Evolutionary conservation across 1,140 invertebrate species (phyloP), one percentile per base, ranked within the genome.

Genomic region (Bicyclus anynana): DNA sequence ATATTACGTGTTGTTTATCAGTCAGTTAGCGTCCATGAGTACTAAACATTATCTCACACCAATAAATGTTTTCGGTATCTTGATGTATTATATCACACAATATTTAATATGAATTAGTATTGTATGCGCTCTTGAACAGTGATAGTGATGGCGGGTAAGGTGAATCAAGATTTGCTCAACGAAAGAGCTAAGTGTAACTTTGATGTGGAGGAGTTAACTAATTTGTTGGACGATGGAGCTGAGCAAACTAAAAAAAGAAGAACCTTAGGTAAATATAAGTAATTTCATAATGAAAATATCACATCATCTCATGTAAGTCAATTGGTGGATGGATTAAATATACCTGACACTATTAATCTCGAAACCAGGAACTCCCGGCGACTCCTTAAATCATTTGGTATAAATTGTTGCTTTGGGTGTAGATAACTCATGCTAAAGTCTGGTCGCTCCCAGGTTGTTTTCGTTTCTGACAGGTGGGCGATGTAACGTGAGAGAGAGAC

Each of bases 171-270:
- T 87, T 84, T 97, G 37, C 77, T 87, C 40, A 91, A 89, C 55
- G 96, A 97, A 84, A 90, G 96, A 56, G 84, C 91, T 14, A 93
- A 92, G 60, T 95, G 94, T 69, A 93, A 91, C 17, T 97, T 97
- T 82, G 85, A 94, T 77, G 83, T 92, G 0, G 71, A 87, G 54
- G 95, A 97, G 79, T 87, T 98, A 57, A 95, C 95, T 0, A 79
- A 94, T 74, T 91, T 95, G 46, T 85, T 97, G 33, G 94, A 96
- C 81, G 95, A 95, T 13, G 91, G 92, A 42, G 62, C 16, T 13
- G 18, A 63, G 17, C 46, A 62, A 16, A 79, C 76, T 0, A 47
- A 64, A 33, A 61, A 54, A 16, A 69, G 77, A 54, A 63, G 72
- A 57, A 51, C 67, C 2, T 54, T 74, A 37, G 77, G 77, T 80